Base-by-base conservation (phyloP, 2,113 vertebrate genomes). In the Pluvialis apricaria region DNA sequence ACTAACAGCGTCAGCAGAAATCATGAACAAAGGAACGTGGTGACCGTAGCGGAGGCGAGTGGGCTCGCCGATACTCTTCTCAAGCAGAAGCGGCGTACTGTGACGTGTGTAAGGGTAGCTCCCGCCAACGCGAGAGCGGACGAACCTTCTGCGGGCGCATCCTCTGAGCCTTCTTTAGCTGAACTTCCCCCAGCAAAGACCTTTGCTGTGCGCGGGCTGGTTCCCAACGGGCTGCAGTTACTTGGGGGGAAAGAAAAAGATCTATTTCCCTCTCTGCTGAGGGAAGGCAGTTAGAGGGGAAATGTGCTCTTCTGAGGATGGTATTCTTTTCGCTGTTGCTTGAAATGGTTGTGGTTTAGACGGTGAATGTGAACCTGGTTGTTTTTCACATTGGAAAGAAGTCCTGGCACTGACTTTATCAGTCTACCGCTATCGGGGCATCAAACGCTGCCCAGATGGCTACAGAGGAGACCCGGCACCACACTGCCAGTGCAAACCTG, bases 241-340 rank as follows among this genome's bases (percentile, higher is more conserved):
- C 0, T 32, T 34, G 34, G 34, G 60, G 0, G 0, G 49, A 90
- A 86, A 76, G 15, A 60, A 42, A 58, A 85, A 76, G 14, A 47
- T 44, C 26, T 57, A 5, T 64, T 70, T 60, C 44, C n/a, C 77
- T 51, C 10, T 77, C 49, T 61, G 51, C 60, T 10, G 29, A 79
- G 64, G 42, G 44, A 78, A 91, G 70, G 31, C 47, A 57, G 15
- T 64, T 60, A 7, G 7, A 25, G 31, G 55, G 22, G 34, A 77
- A 83, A 36, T 8, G 40, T 17, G 6, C 32, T 54, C 55, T 81
- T 66, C 29, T 1, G 4, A 73, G 20, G 20, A 29, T 5, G 28
- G 66, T 58, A 25, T 13, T 72, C 22, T 42, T 24, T 62, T 72
- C 79, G 52, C 66, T 93, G 40, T 25, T 91, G 49, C 28, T 82